Evolutionary conservation across 2,797 vertebrate species (phyloP).

Genomic region (Mus minutoides): DNA sequence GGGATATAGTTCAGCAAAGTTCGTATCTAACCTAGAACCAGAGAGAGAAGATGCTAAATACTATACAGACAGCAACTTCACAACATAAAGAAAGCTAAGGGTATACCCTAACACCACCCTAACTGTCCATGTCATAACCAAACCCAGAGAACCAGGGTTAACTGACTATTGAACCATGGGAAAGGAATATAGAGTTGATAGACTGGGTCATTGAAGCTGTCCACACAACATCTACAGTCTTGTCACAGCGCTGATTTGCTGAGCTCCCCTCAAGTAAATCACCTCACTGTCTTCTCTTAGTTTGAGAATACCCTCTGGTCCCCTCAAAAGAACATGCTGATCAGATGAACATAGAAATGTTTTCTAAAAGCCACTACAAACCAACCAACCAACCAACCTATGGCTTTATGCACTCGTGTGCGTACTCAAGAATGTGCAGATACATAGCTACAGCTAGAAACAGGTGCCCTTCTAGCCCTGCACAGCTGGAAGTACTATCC

Average conservation of each 20-base stretch:
- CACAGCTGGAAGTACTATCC: not conserved
- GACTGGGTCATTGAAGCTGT: not conserved
- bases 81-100: not conserved
- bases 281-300: not conserved
- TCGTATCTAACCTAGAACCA: not conserved
- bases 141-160: not conserved
- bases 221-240: not conserved
- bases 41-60: not conserved
- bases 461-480: not conserved
- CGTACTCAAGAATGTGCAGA: not conserved
- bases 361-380: slow-evolving; percentile 44
- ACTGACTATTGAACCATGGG: not conserved
- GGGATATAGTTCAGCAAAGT: not conserved
- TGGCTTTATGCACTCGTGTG: not conserved
- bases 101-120: not conserved
- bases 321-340: not conserved
- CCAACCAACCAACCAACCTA: not conserved
- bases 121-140: not conserved
- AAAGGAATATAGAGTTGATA: not conserved
- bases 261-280: not conserved
- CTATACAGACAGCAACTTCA: not conserved
- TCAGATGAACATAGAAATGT: not conserved
- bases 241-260: not conserved
- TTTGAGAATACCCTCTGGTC: not conserved
- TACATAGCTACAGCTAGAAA: not conserved